A percentile compares a stretch with the other conserved stretches of the same genome.
These are phyloP conservation scores for Callionymus lyra DNA, from an alignment of 2,113 vertebrate genomes.

Conservation along the genomic window DNA sequence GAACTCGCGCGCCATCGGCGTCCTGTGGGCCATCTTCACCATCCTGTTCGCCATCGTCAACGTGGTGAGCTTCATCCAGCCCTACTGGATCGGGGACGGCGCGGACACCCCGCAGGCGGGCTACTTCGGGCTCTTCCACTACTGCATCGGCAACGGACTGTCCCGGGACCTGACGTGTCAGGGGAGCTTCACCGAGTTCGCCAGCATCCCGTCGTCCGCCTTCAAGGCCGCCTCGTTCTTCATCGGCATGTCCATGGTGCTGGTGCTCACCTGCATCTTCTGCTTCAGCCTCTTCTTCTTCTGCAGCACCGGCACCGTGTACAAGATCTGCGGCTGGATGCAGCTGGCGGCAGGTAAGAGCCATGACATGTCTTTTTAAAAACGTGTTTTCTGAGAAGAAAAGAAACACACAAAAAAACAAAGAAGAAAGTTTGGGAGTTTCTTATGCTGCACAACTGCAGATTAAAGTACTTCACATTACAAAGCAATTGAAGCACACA, in stretches of 20 bases:
- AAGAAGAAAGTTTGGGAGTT: too few relatives aligned
- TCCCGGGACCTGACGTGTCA: slow-evolving; percentile 88
- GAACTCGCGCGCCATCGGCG: slow-evolving; percentile 96
- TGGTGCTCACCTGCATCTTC: slow-evolving; percentile 90
- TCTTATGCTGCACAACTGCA: too few relatives aligned
- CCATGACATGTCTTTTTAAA: neutral
- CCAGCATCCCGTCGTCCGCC: slow-evolving; percentile 87
- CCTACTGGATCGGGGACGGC: slow-evolving; percentile 98
- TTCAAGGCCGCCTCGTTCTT: slow-evolving; percentile 98
- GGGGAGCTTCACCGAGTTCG: slow-evolving; percentile 96
- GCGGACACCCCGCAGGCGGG: slow-evolving; percentile 91
- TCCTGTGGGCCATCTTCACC: slow-evolving; percentile 98
- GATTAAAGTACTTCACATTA: too few relatives aligned
- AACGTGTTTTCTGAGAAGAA: neutral
- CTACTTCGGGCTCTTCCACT: slow-evolving; percentile 98
- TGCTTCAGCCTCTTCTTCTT: slow-evolving; percentile 98
- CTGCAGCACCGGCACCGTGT: slow-evolving; percentile 97
- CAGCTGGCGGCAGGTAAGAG: slow-evolving; percentile 93
- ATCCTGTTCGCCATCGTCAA: slow-evolving; percentile 97
- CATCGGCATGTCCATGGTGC: slow-evolving; percentile 93
- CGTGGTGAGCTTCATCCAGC: slow-evolving; percentile 98
- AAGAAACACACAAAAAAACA: too few relatives aligned
- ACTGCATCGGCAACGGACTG: slow-evolving; percentile 92
- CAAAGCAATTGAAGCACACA: too few relatives aligned
- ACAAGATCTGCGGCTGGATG: slow-evolving; percentile 99